A percentile compares a stretch with the other conserved stretches of the same genome.
Conservation (phyloP, 2,797 vertebrate species). For the Fistularia tabacaria region DNA sequence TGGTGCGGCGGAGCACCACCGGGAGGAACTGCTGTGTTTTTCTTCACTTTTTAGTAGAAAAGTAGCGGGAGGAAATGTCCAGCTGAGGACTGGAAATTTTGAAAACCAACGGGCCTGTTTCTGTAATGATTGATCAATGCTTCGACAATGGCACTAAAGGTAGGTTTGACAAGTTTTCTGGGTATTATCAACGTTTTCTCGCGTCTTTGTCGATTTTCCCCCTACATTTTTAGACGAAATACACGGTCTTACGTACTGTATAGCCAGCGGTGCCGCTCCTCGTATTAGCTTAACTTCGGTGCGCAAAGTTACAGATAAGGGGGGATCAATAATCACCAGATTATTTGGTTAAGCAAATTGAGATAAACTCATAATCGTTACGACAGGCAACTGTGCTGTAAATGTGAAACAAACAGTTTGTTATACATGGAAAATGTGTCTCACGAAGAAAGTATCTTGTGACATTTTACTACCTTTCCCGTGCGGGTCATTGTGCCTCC, state of each 20-base stretch:
- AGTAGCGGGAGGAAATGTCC: constrained; percentile 66
- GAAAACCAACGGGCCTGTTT: constrained; percentile 56
- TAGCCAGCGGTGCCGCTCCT: constrained; percentile 22
- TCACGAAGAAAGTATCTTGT: constrained; percentile 78
- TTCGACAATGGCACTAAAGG: constrained; percentile 76
- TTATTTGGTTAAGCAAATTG: not conserved
- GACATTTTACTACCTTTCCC: constrained; percentile 80
- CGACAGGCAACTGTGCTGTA: not conserved
- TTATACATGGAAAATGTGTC: constrained; percentile 67
- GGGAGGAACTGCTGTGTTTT: constrained; percentile 45
- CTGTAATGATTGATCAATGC: constrained; percentile 72
- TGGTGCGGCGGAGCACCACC: constrained; percentile 8
- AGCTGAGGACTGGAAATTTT: constrained; percentile 65
- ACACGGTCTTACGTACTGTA: not conserved
- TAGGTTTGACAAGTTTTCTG: constrained; percentile 34
- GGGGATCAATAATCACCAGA: not conserved
- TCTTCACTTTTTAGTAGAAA: constrained; percentile 27
- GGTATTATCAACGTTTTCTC: not conserved
- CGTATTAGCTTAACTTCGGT: constrained; percentile 14
- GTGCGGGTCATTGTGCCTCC: constrained; percentile 51
- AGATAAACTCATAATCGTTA: too few species aligned
- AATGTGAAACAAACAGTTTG: constrained; percentile 9
- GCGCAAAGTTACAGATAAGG: constrained; percentile 7
- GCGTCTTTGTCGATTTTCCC: not conserved
- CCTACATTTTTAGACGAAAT: constrained; percentile 5